Evolutionary conservation across 2,888 invertebrate species (phyloP).

Genomic region (Melangyna quadrimaculata): DNA sequence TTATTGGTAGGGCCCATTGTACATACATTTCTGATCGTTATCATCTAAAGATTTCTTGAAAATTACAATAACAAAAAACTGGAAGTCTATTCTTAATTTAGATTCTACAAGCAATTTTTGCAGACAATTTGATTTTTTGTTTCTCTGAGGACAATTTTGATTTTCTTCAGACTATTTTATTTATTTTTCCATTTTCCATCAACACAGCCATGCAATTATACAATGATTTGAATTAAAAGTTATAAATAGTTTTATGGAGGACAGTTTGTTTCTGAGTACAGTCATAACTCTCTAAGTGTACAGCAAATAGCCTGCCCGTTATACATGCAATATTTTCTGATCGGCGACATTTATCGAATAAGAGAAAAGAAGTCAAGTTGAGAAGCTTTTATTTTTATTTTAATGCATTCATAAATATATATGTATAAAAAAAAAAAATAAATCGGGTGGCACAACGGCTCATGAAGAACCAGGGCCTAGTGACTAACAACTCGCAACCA

Average conservation of each 20-base stretch:
- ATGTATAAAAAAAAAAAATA: too few relatives aligned
- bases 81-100: conserved; percentile 53
- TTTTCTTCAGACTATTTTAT: conserved; percentile 13
- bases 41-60: background rate
- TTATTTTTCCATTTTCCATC: conserved; percentile 21
- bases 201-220: conserved; percentile 31
- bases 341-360: background rate
- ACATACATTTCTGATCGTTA: conserved; percentile 31
- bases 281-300: background rate
- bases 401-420: background rate
- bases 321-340: background rate
- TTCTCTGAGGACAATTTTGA: background rate
- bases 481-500: too few relatives aligned
- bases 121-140: conserved; percentile 39
- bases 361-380: background rate
- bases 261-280: conserved; percentile 34
- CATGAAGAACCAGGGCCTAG: too few relatives aligned
- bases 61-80: conserved; percentile 4
- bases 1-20: too few relatives aligned
- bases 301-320: background rate
- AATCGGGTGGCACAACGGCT: too few relatives aligned
- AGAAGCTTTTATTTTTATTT: background rate
- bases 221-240: conserved; percentile 54
- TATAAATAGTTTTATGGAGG: conserved; percentile 52
- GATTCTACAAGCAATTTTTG: conserved; percentile 26